Base-by-base conservation (phyloP, 1,140 invertebrate species). In the Battus philenor region DNA sequence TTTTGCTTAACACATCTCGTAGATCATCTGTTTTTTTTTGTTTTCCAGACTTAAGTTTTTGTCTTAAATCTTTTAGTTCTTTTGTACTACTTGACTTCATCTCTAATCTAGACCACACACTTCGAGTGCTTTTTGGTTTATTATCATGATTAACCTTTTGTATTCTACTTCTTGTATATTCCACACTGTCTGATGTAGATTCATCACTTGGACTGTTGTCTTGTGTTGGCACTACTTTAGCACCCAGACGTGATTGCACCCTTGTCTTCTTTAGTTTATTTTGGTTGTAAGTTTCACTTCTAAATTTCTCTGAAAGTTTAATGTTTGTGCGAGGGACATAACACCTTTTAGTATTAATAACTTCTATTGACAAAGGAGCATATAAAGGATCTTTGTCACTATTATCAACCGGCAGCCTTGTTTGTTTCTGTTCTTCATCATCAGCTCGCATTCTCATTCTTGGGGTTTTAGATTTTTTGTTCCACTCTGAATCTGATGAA, bases 401-500 rank as follows among this genome's bases (percentile, higher is more conserved):
- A 47, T 27, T 54, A n/a, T 9, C 44, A 49, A 70, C 31, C 39
- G 68, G 50, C 38, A 68, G 70, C 43, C 66, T 81, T 53, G 65
- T 87, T 57, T 88, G 84, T 68, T 91, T 91, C 52, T 89, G 88
- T 71, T 94, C 93, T 74, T 94, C 92, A 63, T 95, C 93, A 83
- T 95, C 94, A n/a, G 94, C 94, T 73, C 93, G 93, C 94, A 95
- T 95, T 69, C 93, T 87, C 93, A 94, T 94, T 54, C 91, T 80
- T 0, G 91, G 89, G 20, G 89, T 77, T 84, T 93, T 94, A 12
- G 87, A 90, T 59, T 89, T 89, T 43, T 83, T 88, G 43, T 82
- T 87, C 89, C 90, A 90, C 81, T 59, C 89, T 11, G 68, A 58
- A 59, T 83, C 78, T 48, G 77, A 88, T 54, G 71, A 81, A 54